phyloP scores from a whole-genome alignment of 2,888 invertebrate species.

The Pollenia angustigena region DNA sequence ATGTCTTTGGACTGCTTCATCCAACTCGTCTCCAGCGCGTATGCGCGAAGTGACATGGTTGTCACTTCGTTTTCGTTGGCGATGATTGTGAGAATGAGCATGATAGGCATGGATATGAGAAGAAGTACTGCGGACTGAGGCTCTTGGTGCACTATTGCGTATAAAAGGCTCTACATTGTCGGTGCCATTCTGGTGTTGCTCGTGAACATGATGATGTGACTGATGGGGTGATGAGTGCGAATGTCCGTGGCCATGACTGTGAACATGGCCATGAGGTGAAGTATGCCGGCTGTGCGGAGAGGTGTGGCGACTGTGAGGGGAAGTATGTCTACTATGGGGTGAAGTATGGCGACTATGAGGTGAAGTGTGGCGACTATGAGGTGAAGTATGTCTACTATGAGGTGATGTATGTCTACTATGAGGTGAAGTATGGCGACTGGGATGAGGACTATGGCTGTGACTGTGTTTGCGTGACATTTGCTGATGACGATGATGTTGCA shows the following conservation, averaged over 20 bases:
- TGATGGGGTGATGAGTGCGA: constrained; percentile 78
- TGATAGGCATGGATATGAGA: constrained; percentile 71
- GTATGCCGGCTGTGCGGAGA: constrained; percentile 65
- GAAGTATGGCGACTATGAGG: constrained; percentile 80
- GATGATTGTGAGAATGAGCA: constrained; percentile 74
- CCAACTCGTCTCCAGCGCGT: constrained; percentile 65
- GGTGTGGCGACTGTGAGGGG: constrained; percentile 65
- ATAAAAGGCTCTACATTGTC: constrained; percentile 64
- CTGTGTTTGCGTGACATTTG: constrained; percentile 78
- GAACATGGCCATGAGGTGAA: constrained; percentile 74
- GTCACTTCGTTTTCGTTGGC: constrained; percentile 73
- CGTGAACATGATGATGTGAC: constrained; percentile 77
- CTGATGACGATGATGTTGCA: constrained; percentile 74
- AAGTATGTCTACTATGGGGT: constrained; percentile 80
- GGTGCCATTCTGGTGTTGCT: constrained; percentile 73
- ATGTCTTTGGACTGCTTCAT: constrained; percentile 76
- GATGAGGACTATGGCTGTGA: constrained; percentile 76
- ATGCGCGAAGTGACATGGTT: constrained; percentile 76
- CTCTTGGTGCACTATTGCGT: constrained; percentile 67
- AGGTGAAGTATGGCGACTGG: constrained; percentile 80
- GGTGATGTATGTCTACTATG: constrained; percentile 81
- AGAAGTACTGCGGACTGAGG: constrained; percentile 69
- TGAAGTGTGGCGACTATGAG: constrained; percentile 76
- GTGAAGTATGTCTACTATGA: constrained; percentile 78
- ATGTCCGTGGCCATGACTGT: constrained; percentile 63